phyloP scores from a whole-genome alignment of 1,140 invertebrate species.

The Andricus grossulariae region DNA sequence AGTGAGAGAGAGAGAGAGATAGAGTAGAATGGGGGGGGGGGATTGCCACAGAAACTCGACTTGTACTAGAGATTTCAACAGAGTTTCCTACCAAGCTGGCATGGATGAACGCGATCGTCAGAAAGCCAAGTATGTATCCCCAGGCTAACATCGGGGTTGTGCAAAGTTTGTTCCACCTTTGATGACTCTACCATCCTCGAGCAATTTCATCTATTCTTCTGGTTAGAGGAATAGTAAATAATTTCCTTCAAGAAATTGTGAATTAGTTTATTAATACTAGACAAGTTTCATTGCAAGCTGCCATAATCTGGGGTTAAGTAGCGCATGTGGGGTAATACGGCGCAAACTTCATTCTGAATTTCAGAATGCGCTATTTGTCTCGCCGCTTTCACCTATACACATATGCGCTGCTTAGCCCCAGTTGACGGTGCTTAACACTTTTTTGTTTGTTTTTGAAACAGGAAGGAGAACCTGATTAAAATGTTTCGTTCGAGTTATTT shows the following conservation, averaged over 20 bases:
- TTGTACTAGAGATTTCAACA: neutral
- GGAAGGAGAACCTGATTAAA: neutral
- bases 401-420: neutral
- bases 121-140: neutral
- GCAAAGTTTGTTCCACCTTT: conserved; percentile 1
- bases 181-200: neutral
- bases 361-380: too few relatives aligned
- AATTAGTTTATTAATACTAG: too few relatives aligned
- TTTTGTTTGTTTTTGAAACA: neutral
- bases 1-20: too few relatives aligned
- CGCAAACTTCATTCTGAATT: too few relatives aligned
- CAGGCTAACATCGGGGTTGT: neutral
- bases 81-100: conserved; percentile 15
- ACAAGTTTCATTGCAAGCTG: too few relatives aligned
- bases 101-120: conserved; percentile 27
- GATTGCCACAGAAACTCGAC: conserved; percentile 4
- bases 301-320: too few relatives aligned
- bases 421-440: too few relatives aligned
- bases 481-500: conserved; percentile 3
- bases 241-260: too few relatives aligned
- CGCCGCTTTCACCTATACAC: too few relatives aligned
- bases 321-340: too few relatives aligned
- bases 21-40: neutral
- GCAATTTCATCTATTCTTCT: neutral
- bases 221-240: too few relatives aligned